Base-by-base conservation (phyloP, 2,888 invertebrate species). In the Fissipunctia ypsillon region DNA sequence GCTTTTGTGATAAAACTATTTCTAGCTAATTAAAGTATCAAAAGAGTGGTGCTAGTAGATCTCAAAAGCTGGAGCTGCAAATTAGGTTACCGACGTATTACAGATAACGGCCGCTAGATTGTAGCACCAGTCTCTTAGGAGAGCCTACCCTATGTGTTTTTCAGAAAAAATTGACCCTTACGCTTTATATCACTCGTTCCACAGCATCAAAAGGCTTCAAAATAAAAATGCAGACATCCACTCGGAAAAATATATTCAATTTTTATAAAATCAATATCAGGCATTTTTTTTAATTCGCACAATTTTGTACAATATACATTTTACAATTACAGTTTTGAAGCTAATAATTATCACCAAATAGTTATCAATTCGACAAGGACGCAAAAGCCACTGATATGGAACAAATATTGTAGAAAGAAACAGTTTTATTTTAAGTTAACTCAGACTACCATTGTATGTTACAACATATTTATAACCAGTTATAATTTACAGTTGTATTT, bases 211-310 rank as follows among this genome's bases (percentile, higher is more conserved):
- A 71, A 65, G 76, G 56, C 35, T 65, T 57, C 31, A 48, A 66
- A 90, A 88, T 90, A 86, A 93, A 91, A 93, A 91, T 89, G 87
- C 94, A 91, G 87, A 86, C 86, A 77, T 94, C 95, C 96, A 95
- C 93, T 95, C 94, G 96, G 96, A 96, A 96, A 96, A 93, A 95
- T 95, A 95, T 95, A 94, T 96, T 95, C 94, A 95, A 95, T 95
- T 96, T 94, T 95, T 95, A 95, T 94, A 96, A 96, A 96, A 96
- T 95, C 95, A 96, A 94, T 95, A 92, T 95, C 93, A 95, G 96
- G 95, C 96, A 94, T 93, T 93, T 92, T n/a, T 92, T 91, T 92
- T 90, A 92, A 93, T 93, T 95, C 93, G 95, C 95, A 95, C 93
- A 94, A 93, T 93, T 94, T 95, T 95, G 94, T 95, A 96, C 95